A percentile compares a stretch with the other conserved stretches of the same genome.
Evolutionary conservation across 2,888 invertebrate genomes (phyloP).

Genomic region (Laothoe populi): DNA sequence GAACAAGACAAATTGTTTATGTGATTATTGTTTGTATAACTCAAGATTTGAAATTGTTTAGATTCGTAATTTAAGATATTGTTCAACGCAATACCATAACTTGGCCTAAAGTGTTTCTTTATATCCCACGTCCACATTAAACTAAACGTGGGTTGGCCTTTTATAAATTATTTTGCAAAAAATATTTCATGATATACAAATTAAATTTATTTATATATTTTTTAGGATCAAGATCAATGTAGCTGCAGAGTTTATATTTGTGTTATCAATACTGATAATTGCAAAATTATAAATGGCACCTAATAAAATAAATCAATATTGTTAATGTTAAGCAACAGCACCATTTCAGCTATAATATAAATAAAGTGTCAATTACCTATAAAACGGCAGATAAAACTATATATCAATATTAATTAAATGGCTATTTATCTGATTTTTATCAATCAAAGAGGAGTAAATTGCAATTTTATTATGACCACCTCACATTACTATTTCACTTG

Average conservation of each 20-base stretch:
- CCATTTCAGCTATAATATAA: background rate
- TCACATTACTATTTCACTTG: background rate
- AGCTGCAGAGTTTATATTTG: background rate
- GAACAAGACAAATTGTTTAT: slow-evolving; percentile 30
- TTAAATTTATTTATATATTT: background rate
- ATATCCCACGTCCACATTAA: background rate
- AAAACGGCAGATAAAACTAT: background rate
- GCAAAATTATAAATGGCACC: background rate
- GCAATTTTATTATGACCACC: background rate
- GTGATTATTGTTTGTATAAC: slow-evolving; percentile 6
- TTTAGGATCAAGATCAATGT: background rate
- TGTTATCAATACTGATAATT: background rate
- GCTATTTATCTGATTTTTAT: background rate
- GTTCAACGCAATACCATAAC: background rate
- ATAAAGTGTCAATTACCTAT: background rate
- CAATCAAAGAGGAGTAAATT: background rate
- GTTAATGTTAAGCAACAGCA: background rate
- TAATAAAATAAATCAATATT: background rate
- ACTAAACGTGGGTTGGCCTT: background rate
- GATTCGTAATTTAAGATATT: background rate
- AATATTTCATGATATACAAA: background rate
- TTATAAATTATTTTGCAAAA: background rate
- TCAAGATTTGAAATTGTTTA: slow-evolving; percentile 1
- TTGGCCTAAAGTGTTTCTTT: background rate
- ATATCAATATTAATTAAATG: background rate